Base-by-base conservation (phyloP, 2,113 vertebrate species). In the Apteryx mantelli region DNA sequence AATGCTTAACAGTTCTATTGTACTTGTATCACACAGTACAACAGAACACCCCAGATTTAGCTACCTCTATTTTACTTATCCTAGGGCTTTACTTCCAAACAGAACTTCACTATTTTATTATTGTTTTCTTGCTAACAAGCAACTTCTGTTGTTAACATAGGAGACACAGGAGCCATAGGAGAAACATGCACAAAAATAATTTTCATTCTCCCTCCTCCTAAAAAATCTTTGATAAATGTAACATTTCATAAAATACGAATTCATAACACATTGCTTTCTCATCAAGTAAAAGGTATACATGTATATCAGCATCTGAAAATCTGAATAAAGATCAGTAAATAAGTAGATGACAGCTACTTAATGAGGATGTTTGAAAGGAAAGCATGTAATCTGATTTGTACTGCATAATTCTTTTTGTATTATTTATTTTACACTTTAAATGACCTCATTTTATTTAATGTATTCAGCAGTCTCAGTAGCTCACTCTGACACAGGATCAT, bases 361-460 rank as follows among this genome's bases (percentile, higher is more conserved):
- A 89, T 77, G 63, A 86, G 84, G 82, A 64, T 60, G 38, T 65
- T 80, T 16, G 2, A 86, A 93, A 95, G 50, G 46, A 89, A 87
- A n/a, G 68, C 65, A 86, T 80, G 74, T 76, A 87, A 92, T 85
- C 83, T 88, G 69, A 96, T 88, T 89, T 95, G 95, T 90, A 95
- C 64, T 74, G 76, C 68, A 46, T 91, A 88, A 94, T 80, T 97
- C 26, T 88, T 95, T 79, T 84, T 93, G 61, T 86, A 92, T 81
- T 86, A 88, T 95, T 95, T 91, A 94, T 90, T 84, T 93, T 89
- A 84, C 60, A 95, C 63, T 92, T 90, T 40, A 89, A 89, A 80
- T 88, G 25, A 90, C 85, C 69, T 92, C 53, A 83, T 89, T 96
- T 89, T 71, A 68, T 88, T 88, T 88, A 93, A 86, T 71, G 36